Conservation (phyloP, 2,797 vertebrate genomes). For the Chelmon rostratus region DNA sequence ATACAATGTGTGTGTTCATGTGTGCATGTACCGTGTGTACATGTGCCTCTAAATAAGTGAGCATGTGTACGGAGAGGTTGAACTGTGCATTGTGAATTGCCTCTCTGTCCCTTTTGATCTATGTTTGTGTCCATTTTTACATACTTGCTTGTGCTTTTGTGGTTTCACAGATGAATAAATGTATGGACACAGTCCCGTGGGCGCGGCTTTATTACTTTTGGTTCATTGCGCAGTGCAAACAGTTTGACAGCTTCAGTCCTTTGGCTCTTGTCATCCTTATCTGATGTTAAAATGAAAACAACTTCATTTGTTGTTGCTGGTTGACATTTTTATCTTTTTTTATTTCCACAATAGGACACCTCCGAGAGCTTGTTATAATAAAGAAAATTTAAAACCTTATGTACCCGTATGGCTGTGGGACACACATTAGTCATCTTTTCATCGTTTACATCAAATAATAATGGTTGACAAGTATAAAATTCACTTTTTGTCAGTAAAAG, state of each 20-base stretch:
- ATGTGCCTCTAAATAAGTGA: slow-evolving; percentile 35
- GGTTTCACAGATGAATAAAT: slow-evolving; percentile 67
- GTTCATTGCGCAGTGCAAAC: slow-evolving; percentile 67
- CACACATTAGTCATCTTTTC: neutral
- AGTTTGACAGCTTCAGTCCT: slow-evolving; percentile 61
- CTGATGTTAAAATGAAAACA: slow-evolving; percentile 56
- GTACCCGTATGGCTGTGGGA: neutral
- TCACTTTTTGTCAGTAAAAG: neutral
- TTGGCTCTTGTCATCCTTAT: slow-evolving; percentile 28
- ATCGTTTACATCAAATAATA: neutral
- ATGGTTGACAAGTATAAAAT: neutral
- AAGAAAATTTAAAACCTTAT: slow-evolving; percentile 9
- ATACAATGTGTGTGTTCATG: slow-evolving; percentile 24
- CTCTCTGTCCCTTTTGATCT: slow-evolving; percentile 43
- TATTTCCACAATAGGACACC: slow-evolving; percentile 11
- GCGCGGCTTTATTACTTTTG: slow-evolving; percentile 62
- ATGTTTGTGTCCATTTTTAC: slow-evolving; percentile 32
- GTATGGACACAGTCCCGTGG: slow-evolving; percentile 56
- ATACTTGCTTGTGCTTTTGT: slow-evolving; percentile 52
- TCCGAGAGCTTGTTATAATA: slow-evolving; percentile 12
- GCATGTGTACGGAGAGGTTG: slow-evolving; percentile 18
- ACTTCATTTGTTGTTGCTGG: slow-evolving; percentile 44
- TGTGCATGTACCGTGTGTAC: slow-evolving; percentile 30
- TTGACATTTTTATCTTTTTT: slow-evolving; percentile 24
- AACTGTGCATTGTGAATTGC: slow-evolving; percentile 14